These are phyloP conservation scores for Drosophila yooni DNA, from an alignment of 2,888 invertebrate genomes.

Conservation along the genomic window DNA sequence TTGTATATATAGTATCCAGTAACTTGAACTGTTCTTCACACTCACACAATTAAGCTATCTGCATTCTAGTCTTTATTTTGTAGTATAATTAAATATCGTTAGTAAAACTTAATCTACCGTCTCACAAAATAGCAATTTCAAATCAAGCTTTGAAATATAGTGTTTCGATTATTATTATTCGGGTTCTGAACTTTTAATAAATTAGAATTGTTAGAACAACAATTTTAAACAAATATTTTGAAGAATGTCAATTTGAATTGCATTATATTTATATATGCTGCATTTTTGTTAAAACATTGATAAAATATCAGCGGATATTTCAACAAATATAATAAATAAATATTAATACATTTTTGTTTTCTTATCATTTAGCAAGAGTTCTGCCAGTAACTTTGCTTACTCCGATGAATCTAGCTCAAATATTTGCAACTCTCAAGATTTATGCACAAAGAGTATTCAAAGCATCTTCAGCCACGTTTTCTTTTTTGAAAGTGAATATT, in stretches of 20 bases:
- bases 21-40: not conserved
- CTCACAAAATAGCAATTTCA: too few species aligned
- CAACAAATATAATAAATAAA: not conserved
- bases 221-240: not conserved
- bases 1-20: not conserved
- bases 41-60: not conserved
- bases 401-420: not conserved
- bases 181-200: not conserved
- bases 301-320: not conserved
- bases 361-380: not conserved
- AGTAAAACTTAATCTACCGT: not conserved
- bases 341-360: not conserved
- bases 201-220: not conserved
- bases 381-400: not conserved
- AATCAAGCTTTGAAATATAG: too few species aligned
- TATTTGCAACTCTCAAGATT: not conserved
- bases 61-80: not conserved
- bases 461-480: not conserved
- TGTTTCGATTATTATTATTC: too few species aligned
- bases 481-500: not conserved
- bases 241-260: not conserved
- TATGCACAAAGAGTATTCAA: not conserved
- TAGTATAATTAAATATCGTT: too few species aligned
- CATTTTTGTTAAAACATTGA: not conserved
- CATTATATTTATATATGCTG: too few species aligned